A percentile compares a stretch with the other conserved stretches of the same genome.
Conservation (phyloP, 2,113 vertebrate species). For the Poeciliopsis prolifica region DNA sequence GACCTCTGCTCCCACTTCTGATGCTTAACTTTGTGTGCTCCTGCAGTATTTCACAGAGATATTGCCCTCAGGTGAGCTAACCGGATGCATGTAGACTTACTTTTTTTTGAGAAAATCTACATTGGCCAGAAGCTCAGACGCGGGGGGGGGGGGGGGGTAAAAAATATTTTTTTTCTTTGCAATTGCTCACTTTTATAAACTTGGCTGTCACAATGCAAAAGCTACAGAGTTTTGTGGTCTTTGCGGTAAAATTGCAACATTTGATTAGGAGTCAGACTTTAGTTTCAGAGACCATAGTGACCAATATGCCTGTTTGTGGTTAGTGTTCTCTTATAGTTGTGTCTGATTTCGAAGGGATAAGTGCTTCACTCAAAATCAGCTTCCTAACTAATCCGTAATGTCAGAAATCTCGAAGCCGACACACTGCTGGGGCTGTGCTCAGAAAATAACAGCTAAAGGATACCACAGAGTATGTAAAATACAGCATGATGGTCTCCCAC, state of each 20-base stretch:
- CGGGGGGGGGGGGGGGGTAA: neutral
- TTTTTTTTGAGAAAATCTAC: neutral
- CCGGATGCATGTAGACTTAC: slow-evolving; percentile 14
- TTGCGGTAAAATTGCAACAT: slow-evolving; percentile 35
- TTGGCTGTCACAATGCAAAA: slow-evolving; percentile 14
- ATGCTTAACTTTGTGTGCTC: slow-evolving; percentile 45
- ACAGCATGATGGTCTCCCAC: slow-evolving; percentile 74
- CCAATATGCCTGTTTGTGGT: slow-evolving; percentile 60
- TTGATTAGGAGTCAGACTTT: slow-evolving; percentile 55
- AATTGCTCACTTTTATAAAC: neutral
- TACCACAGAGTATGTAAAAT: slow-evolving; percentile 75
- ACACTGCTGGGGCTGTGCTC: slow-evolving; percentile 47
- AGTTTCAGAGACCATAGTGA: slow-evolving; percentile 42
- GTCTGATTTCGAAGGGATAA: slow-evolving; percentile 55
- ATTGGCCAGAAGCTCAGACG: neutral
- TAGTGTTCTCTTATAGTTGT: slow-evolving; percentile 60
- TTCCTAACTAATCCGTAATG: slow-evolving; percentile 68
- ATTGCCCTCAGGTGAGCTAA: slow-evolving; percentile 33
- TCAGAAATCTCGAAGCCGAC: slow-evolving; percentile 56
- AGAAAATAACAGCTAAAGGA: slow-evolving; percentile 68
- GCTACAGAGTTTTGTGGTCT: slow-evolving; percentile 41
- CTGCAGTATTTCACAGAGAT: slow-evolving; percentile 42
- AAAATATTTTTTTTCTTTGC: slow-evolving; percentile 5
- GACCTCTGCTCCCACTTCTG: slow-evolving; percentile 37
- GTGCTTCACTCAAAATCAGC: slow-evolving; percentile 56